These are phyloP conservation scores for Cryptophagus acutangulus DNA, from an alignment of 2,888 invertebrate genomes.

Conservation along the genomic window DNA sequence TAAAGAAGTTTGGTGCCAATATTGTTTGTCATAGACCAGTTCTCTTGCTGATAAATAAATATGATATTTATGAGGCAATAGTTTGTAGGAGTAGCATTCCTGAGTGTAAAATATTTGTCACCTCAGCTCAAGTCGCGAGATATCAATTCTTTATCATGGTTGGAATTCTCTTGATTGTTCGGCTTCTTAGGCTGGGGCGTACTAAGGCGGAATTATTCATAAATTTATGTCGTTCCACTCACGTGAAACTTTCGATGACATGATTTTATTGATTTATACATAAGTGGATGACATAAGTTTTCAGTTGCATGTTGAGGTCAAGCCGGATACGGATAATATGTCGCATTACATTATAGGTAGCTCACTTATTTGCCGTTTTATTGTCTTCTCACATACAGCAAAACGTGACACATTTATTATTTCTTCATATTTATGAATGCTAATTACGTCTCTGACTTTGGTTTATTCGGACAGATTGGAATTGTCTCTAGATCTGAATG, in stretches of 20 bases:
- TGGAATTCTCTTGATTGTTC: slow-evolving; percentile 18
- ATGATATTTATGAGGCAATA: slow-evolving; percentile 3
- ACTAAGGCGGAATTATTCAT: slow-evolving; percentile 15
- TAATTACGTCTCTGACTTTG: too few relatives aligned
- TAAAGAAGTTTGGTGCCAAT: too few relatives aligned
- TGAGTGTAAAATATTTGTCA: slow-evolving; percentile 1
- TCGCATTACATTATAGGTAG: slow-evolving; percentile 10
- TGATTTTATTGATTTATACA: slow-evolving; percentile 17
- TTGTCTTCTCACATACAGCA: too few relatives aligned
- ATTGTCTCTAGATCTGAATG: too few relatives aligned
- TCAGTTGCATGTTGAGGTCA: slow-evolving; percentile 12
- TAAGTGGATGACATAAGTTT: slow-evolving; percentile 16
- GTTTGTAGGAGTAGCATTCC: slow-evolving; percentile 6
- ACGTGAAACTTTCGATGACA: slow-evolving; percentile 18
- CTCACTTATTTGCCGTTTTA: too few relatives aligned
- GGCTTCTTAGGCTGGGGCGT: slow-evolving; percentile 14
- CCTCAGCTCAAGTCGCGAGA: background rate
- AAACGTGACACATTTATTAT: too few relatives aligned
- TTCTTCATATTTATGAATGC: too few relatives aligned
- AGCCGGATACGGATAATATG: slow-evolving; percentile 14
- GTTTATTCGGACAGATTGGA: too few relatives aligned
- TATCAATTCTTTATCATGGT: slow-evolving; percentile 11
- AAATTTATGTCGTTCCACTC: slow-evolving; percentile 11
- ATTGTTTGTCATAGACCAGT: too few relatives aligned
- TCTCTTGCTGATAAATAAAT: too few relatives aligned